Base-by-base conservation (phyloP, 1,140 invertebrate species). In the Steinernema khuongi region DNA sequence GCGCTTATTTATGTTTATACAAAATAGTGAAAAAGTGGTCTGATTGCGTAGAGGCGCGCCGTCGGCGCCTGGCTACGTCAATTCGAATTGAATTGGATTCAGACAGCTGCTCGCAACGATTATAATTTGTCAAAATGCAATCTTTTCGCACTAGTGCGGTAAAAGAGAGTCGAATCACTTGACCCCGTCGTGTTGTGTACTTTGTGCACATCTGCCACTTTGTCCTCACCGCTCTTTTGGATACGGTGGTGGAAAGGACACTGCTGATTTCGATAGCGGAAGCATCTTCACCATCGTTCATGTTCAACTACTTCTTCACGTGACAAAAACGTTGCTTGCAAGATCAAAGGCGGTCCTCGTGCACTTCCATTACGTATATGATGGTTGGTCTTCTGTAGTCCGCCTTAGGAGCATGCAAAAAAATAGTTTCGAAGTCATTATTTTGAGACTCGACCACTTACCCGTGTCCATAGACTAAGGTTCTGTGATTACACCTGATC, bases 101-200 rank as follows among this genome's bases (percentile, higher is more conserved):
- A 11, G 50, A 26, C 50, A 60, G 50, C 50, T 60, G 50, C 50
- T 60, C 19, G 7, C n/a, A 41, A 41, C 36, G n/a, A 60, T 60
- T 60, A 60, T 60, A 60, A 60, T 60, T 60, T n/a, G 26, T 60
- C 50, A 60, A 60, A 60, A 22, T 60, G 50, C 50, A 60, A 60
- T 60, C 11, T 60, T 60, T 60, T 60, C 50, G 50, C 50, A 60
- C 50, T 22, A 11, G 50, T 22, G 7, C 19, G 50, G 50, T 60
- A 60, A 60, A 60, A 14, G 11, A 17, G 50, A 14, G 7, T 41
- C 50, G 50, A 60, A 60, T 4, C 7, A 26, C 50, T 7, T 60
- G 50, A 60, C 11, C 50, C 50, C 22, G 22, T 7, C 50, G 50
- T 60, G 50, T 60, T 60, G 50, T 60, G 50, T 22, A 60, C 50